phyloP scores from a whole-genome alignment of 2,113 vertebrate genomes.

The Xerus inauris region DNA sequence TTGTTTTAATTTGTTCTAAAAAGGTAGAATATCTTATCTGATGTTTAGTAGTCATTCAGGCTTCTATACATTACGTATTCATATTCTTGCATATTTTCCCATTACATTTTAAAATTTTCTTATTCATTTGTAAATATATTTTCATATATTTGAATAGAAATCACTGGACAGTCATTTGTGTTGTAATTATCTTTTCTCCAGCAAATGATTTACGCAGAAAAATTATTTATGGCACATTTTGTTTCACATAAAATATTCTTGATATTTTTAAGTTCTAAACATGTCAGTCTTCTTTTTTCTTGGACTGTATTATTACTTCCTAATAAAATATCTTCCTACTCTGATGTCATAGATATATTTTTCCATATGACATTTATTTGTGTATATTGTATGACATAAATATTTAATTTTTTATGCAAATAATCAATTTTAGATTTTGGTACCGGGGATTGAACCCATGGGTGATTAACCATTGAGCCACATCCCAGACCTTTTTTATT shows the following conservation, averaged over 20 bases:
- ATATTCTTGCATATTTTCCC: background rate
- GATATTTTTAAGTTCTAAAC: background rate
- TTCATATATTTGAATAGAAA: background rate
- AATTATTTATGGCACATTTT: background rate
- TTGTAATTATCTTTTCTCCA: background rate
- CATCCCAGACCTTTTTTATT: too few relatives aligned
- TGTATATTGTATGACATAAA: background rate
- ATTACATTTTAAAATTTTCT: background rate
- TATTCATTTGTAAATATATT: background rate
- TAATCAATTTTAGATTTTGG: background rate
- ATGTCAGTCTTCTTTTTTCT: constrained; percentile 10
- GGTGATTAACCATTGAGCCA: too few relatives aligned
- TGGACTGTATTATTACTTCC: background rate
- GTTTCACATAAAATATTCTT: background rate
- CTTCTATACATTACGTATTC: background rate
- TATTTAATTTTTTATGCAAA: background rate
- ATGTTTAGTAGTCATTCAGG: background rate
- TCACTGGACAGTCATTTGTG: background rate
- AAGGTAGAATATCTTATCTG: background rate
- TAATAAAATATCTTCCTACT: background rate
- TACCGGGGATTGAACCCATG: too few relatives aligned
- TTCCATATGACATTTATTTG: background rate
- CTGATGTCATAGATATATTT: background rate
- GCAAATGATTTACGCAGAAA: background rate
- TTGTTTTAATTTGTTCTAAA: background rate